Evolutionary conservation across 2,888 invertebrate species (phyloP), one percentile per base, ranked within the genome.

Genomic region (Cryptocheilus praepositus): DNA sequence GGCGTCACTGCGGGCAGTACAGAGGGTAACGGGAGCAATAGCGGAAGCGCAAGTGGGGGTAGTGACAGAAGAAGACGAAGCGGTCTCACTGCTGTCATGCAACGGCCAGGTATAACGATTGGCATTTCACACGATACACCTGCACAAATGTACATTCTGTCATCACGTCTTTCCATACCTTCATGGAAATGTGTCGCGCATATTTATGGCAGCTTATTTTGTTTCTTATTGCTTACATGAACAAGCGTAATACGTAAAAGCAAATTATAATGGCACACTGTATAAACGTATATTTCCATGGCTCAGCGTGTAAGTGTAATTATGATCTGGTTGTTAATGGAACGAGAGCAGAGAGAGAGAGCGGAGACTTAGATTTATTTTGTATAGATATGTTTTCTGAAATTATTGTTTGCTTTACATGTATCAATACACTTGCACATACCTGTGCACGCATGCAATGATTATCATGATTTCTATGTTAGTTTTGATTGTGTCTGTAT

Each of bases 41-140:
- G 86, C 36, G 83, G 87, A 57, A 89, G 89, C 8, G 88, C 87
- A 45, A 90, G 91, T 2, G 81, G 85, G 36, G 85, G 85, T 53
- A 91, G 91, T 68, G 92, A 93, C 75, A 91, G 95, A 76, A 94
- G 95, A 52, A 91, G 96, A 76, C 91, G 96, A 65, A 95, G 95
- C 4, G 96, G 97, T 75, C 91, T 97, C 13, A 91, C 95, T 36
- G 95, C 96, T 0, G 97, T 96, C 25, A 95, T 95, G 82, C 96
- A 96, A 87, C 90, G 96, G 73, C 96, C 96, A 89, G 96, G 96
- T 96, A 90, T 89, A 89, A 54, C 13, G 36, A 36, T 11, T 36
- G 11, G 36, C 16, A 18, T n/a, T 49, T 49, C 18, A 49, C 4
- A n/a, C 1, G 8, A 18, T 49, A 18, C 18, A 8, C 16, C 13